Percentiles rank a stretch among this genome's conserved stretches.
Conservation (phyloP, 2,113 vertebrate species). For the Athene noctua region DNA sequence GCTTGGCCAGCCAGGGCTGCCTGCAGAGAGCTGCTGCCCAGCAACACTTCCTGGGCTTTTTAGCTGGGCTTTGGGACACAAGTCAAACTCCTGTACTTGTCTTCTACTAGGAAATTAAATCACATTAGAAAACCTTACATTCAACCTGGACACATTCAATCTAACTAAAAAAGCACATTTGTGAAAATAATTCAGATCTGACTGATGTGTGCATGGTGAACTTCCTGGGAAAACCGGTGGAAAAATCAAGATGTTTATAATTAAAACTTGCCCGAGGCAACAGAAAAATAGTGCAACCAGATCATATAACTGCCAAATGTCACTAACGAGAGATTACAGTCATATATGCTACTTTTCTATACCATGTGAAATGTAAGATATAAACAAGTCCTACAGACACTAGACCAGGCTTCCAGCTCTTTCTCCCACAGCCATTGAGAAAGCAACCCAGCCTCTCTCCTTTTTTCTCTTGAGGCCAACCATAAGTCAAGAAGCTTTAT, state of each 20-base stretch:
- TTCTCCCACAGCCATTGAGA: neutral
- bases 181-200: neutral
- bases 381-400: conserved; percentile 3
- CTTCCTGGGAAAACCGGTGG: conserved; percentile 5
- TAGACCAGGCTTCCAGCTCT: neutral
- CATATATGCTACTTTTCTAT: neutral
- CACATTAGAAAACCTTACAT: neutral
- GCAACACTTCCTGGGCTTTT: neutral
- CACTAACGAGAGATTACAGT: neutral
- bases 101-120: conserved; percentile 27
- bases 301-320: neutral
- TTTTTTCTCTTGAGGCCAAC: neutral
- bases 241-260: conserved; percentile 17
- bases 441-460: neutral
- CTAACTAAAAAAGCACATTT: neutral
- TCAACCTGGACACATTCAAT: neutral
- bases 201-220: conserved; percentile 25
- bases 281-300: neutral
- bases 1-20: neutral
- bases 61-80: neutral
- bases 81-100: neutral
- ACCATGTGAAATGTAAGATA: neutral
- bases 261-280: neutral
- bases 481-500: conserved; percentile 5
- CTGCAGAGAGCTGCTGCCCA: neutral